These are phyloP conservation scores for Drosophila nr. medialis DNA, from an alignment of 2,888 invertebrate species.

Conservation along the genomic window DNA sequence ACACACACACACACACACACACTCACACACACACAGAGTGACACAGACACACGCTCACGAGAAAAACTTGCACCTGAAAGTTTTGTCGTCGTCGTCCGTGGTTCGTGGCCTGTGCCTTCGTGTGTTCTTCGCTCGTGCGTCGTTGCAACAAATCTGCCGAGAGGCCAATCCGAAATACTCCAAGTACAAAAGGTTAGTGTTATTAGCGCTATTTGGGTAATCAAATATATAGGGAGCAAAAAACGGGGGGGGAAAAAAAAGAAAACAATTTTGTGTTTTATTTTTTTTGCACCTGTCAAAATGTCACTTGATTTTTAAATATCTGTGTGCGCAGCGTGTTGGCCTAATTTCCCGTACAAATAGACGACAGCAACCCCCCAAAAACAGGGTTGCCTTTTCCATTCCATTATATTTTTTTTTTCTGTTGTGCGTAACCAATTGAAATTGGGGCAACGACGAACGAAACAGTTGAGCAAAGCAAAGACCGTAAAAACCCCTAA, in stretches of 20 bases:
- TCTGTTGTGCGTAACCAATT: constrained; percentile 76
- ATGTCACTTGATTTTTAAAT: constrained; percentile 44
- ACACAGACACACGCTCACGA: constrained; percentile 43
- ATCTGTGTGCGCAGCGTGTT: constrained; percentile 54
- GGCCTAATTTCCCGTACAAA: constrained; percentile 62
- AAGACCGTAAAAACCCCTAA: constrained; percentile 78
- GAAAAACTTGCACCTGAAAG: constrained; percentile 80
- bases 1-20: constrained; percentile 35
- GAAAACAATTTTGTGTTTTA: constrained; percentile 4
- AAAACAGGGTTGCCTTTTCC: constrained; percentile 61
- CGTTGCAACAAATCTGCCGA: constrained; percentile 52
- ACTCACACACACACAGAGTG: constrained; percentile 34
- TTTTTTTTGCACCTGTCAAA: constrained; percentile 66
- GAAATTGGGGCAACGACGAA: constrained; percentile 71
- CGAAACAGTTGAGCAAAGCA: constrained; percentile 79
- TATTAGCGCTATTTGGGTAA: constrained; percentile 39
- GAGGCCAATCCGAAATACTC: constrained; percentile 48
- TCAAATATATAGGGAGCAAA: background rate
- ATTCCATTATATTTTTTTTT: constrained; percentile 4
- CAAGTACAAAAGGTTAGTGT: constrained; percentile 61
- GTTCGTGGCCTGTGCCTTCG: constrained; percentile 51
- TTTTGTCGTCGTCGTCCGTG: constrained; percentile 47
- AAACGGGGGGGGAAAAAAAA: background rate
- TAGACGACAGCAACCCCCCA: constrained; percentile 51
- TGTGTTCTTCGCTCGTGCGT: constrained; percentile 43